Percentiles rank a stretch among this genome's conserved stretches.
These are phyloP conservation scores for Okapia johnstoni DNA, from an alignment of 2,113 vertebrate species.

Conservation along the genomic window DNA sequence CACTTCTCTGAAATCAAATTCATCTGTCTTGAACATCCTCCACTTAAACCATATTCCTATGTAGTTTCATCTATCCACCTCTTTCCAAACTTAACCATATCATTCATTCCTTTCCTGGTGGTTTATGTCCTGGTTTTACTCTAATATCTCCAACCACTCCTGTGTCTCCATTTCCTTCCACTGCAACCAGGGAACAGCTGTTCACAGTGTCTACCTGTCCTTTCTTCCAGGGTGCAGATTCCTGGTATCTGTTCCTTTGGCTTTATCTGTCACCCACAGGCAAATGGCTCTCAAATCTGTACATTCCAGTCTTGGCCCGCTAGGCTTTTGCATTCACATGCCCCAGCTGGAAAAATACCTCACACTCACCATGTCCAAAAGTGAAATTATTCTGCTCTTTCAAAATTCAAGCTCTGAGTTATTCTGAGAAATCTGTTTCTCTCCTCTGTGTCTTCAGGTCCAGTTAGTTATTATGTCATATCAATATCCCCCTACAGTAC, in stretches of 20 bases:
- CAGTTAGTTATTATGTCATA: not conserved
- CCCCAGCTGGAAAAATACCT: not conserved
- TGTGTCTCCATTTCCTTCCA: not conserved
- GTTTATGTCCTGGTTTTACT: not conserved
- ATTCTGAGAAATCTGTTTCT: not conserved
- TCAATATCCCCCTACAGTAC: not conserved
- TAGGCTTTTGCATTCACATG: not conserved
- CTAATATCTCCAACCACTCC: not conserved
- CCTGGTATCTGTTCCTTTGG: not conserved
- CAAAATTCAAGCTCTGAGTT: conserved; percentile 17
- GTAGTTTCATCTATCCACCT: not conserved
- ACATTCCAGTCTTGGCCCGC: not conserved
- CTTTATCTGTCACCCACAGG: not conserved
- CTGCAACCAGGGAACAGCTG: not conserved
- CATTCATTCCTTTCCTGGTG: not conserved
- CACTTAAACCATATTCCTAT: not conserved
- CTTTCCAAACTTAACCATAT: not conserved
- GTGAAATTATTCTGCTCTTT: not conserved
- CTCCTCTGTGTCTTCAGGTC: not conserved
- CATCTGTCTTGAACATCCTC: not conserved
- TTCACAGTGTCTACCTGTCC: not conserved
- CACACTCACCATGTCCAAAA: not conserved
- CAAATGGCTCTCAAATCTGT: not conserved
- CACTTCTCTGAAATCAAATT: not conserved
- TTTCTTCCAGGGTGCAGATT: not conserved